Evolutionary conservation across 2,888 invertebrate species (phyloP), one percentile per base, ranked within the genome.

Genomic region (Glaucopsyche alexis): DNA sequence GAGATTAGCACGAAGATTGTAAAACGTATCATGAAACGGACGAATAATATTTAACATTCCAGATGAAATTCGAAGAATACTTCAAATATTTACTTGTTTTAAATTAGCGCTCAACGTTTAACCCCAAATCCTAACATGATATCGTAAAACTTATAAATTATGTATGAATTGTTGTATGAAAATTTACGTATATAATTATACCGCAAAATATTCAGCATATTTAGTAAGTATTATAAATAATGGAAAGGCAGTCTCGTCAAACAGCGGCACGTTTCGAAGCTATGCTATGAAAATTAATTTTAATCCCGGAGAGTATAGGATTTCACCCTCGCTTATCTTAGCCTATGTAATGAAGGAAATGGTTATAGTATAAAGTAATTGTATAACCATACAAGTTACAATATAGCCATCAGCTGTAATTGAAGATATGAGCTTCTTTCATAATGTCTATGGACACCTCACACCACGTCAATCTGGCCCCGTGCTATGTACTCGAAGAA

Each of bases 201-300:
- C 69, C 69, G 29, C 69, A 69, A 69, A 69, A 87, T 85, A 86
- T 87, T 87, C 84, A 87, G 83, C 83, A 81, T 81, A 83, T 83
- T 80, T 86, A 87, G 89, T 89, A 84, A 85, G 89, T 89, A 83
- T 87, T 84, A 84, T 80, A 86, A 81, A 88, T 88, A 88, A 88
- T 86, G 84, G 83, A 81, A 82, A 83, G 80, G 72, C 80, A 83
- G 81, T 77, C 83, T 80, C 80, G 82, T 80, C 79, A 80, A 79
- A 78, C 75, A 77, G 81, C 81, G 81, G 80, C 78, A 80, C 84
- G 85, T 86, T 86, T 84, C 84, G 85, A 86, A 84, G 84, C 84
- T 84, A 86, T 75, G 74, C 76, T 88, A 87, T 87, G 88, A 90
- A 90, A 91, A 90, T 89, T 88, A 91, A 91, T 89, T 90, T 89